Percentiles rank a stretch among this genome's conserved stretches.
Evolutionary conservation across 2,113 vertebrate genomes (phyloP).

Genomic region (Crotalus horridus): DNA sequence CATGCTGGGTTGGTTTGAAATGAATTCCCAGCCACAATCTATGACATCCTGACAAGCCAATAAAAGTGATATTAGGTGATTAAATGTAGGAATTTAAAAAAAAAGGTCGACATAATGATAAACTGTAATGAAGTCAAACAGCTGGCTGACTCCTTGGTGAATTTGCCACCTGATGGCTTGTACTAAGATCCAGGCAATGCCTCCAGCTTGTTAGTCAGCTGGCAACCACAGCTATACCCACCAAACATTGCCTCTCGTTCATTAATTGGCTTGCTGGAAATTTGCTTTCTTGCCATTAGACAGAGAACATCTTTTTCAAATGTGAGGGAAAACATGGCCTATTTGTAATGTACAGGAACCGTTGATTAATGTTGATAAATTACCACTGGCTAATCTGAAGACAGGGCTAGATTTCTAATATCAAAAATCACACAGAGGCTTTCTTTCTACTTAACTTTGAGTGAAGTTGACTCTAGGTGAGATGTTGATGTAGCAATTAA

Average conservation of each 20-base stretch:
- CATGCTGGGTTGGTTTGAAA: conserved; percentile 48
- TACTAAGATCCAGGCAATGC: conserved; percentile 46
- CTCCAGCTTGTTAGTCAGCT: conserved; percentile 48
- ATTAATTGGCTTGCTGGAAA: conserved; percentile 60
- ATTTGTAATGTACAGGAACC: conserved; percentile 13
- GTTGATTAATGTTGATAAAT: conserved; percentile 18
- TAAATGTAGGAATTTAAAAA: conserved; percentile 61
- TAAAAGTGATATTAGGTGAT: conserved; percentile 71
- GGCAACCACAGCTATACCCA: conserved; percentile 40
- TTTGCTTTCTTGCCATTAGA: conserved; percentile 8
- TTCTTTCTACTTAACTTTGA: conserved; percentile 20
- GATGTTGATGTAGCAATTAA: background rate
- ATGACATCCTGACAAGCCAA: conserved; percentile 61
- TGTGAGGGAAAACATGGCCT: background rate
- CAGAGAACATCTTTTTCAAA: conserved; percentile 31
- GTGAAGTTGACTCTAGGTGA: conserved; percentile 6
- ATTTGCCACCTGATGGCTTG: conserved; percentile 69
- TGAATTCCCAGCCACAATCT: conserved; percentile 44
- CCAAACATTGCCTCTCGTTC: conserved; percentile 38
- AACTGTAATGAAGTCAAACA: conserved; percentile 65
- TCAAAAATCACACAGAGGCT: conserved; percentile 26
- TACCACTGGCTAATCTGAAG: conserved; percentile 15
- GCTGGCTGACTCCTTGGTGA: conserved; percentile 63
- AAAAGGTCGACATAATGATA: conserved; percentile 67
- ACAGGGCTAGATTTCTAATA: background rate